Evolutionary conservation across 2,113 vertebrate species (phyloP).

Genomic region (Cervus canadensis): DNA sequence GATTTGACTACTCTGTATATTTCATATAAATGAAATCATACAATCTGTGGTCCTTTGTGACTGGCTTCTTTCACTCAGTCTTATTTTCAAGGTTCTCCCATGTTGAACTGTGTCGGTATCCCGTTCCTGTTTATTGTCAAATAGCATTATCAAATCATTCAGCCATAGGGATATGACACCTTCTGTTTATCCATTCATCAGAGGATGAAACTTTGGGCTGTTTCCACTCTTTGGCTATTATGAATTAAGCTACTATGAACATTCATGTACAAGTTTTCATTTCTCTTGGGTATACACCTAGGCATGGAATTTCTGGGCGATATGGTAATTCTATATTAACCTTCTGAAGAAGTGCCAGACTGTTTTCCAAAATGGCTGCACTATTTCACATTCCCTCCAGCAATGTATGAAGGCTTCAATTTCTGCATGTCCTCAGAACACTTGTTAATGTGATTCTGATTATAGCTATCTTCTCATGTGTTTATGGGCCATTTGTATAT

Average conservation of each 20-base stretch:
- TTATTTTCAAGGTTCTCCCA: not conserved
- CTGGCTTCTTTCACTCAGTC: not conserved
- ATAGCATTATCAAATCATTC: not conserved
- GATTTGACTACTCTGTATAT: not conserved
- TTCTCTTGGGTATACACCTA: not conserved
- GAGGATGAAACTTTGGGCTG: not conserved
- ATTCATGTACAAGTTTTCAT: not conserved
- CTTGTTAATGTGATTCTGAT: not conserved
- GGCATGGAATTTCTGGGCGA: not conserved
- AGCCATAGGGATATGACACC: rapidly evolving
- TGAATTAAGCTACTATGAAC: not conserved
- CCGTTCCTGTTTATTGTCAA: not conserved
- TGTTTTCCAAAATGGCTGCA: not conserved
- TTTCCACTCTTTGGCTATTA: not conserved
- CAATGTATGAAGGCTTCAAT: not conserved
- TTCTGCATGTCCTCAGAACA: not conserved
- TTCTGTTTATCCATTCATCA: not conserved
- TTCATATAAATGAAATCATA: not conserved
- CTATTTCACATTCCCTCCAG: not conserved
- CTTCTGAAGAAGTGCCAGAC: not conserved
- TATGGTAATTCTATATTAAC: not conserved
- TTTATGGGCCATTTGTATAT: not conserved
- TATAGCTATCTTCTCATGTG: not conserved
- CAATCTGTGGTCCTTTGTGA: not conserved
- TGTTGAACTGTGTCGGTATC: not conserved